phyloP scores from a whole-genome alignment of 92 coral and sea anemone species.

The Palythoa grandiflora region DNA sequence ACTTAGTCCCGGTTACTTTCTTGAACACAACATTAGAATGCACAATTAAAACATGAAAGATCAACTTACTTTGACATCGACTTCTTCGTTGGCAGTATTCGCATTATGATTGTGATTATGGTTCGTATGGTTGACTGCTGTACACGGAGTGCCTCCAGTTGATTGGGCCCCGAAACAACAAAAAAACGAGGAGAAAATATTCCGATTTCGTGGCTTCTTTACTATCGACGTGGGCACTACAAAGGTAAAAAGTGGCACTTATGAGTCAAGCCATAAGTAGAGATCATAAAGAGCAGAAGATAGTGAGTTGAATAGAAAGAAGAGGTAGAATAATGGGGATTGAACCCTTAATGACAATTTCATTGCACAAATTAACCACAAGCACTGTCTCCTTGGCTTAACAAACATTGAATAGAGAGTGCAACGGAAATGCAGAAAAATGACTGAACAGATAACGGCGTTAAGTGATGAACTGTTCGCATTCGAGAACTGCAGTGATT shows the following conservation, averaged over 20 bases:
- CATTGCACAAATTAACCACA: constrained; percentile 60
- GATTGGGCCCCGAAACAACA: constrained; percentile 99
- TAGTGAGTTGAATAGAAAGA: constrained; percentile 29
- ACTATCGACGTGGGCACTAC: constrained; percentile 84
- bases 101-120: constrained; percentile 89
- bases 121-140: constrained; percentile 71
- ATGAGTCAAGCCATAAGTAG: constrained; percentile 11
- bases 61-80: constrained; percentile 82
- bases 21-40: background rate
- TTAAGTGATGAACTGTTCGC: constrained; percentile 17
- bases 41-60: background rate
- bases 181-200: constrained; percentile 95
- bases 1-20: background rate
- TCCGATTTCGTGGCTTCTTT: constrained; percentile 93
- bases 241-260: constrained; percentile 37
- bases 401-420: constrained; percentile 17
- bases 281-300: constrained; percentile 23
- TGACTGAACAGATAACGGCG: constrained; percentile 38
- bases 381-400: constrained; percentile 25
- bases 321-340: constrained; percentile 21
- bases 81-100: constrained; percentile 78
- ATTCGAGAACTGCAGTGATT: background rate
- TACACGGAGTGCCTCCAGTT: constrained; percentile 68
- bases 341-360: constrained; percentile 52
- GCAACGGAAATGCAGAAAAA: constrained; percentile 32